A percentile compares a stretch with the other conserved stretches of the same genome.
phyloP scores from a whole-genome alignment of 64 coral and sea anemone genomes.

The Actinia tenebrosa region DNA sequence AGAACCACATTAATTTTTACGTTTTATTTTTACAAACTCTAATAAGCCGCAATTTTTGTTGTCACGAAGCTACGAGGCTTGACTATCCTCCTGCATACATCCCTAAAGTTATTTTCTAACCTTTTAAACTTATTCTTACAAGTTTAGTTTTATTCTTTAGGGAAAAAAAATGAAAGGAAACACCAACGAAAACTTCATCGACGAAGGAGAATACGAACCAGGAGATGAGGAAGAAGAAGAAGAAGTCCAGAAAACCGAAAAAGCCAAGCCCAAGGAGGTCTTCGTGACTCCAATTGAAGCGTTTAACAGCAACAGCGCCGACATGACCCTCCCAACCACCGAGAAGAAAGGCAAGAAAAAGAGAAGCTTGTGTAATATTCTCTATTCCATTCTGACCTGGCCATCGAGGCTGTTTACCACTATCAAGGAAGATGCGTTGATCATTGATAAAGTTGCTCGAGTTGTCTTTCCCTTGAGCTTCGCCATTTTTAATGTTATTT shows the following conservation, averaged over 20 bases:
- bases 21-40: no score
- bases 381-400: neutral
- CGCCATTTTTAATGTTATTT: slow-evolving; percentile 7
- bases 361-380: neutral
- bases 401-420: neutral
- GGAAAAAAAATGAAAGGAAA: neutral
- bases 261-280: neutral
- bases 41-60: no score
- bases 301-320: neutral
- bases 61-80: no score
- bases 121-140: neutral
- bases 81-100: no score
- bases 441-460: slow-evolving; percentile 14
- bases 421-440: slow-evolving; percentile 1
- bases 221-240: neutral
- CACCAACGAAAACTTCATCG: neutral
- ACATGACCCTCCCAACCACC: neutral
- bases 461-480: neutral
- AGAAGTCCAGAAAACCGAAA: neutral
- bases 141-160: neutral
- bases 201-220: slow-evolving; percentile 26
- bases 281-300: neutral
- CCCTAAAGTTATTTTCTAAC: no score
- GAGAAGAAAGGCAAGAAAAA: neutral
- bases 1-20: no score